phyloP scores from a whole-genome alignment of 2,888 invertebrate genomes.

The Spilosoma lubricipeda region DNA sequence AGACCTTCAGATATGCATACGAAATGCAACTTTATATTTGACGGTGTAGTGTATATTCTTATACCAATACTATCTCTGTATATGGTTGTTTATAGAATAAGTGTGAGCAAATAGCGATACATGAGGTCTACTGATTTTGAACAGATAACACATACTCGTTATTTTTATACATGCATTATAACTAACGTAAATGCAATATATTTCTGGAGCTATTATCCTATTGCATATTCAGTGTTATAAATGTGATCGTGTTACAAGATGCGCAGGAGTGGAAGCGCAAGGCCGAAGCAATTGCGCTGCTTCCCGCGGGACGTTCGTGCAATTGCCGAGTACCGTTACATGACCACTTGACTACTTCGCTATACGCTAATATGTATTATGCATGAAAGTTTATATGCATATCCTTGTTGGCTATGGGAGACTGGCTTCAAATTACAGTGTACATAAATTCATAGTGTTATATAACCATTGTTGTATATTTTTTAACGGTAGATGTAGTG shows the following conservation, averaged over 20 bases:
- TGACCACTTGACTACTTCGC: constrained; percentile 31
- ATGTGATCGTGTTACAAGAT: constrained; percentile 22
- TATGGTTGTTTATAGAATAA: no score
- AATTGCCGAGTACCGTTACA: constrained; percentile 29
- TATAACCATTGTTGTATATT: background rate
- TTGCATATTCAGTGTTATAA: constrained; percentile 12
- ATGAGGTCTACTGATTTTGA: background rate
- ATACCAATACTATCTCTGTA: no score
- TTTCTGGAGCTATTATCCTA: background rate
- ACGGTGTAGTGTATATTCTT: no score
- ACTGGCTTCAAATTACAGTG: background rate
- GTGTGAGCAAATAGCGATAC: no score
- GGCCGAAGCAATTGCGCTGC: constrained; percentile 57
- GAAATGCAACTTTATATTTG: no score
- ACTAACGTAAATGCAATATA: background rate
- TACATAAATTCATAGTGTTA: background rate
- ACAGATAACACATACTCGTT: no score
- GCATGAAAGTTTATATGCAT: background rate
- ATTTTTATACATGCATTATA: background rate
- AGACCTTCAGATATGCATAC: no score
- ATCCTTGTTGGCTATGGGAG: background rate
- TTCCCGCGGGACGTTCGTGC: constrained; percentile 53
- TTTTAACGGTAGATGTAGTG: background rate
- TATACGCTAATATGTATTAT: constrained; percentile 5
- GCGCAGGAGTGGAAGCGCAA: constrained; percentile 50